Base-by-base conservation (phyloP, 2,888 invertebrate species). In the Coelinius sp. region DNA sequence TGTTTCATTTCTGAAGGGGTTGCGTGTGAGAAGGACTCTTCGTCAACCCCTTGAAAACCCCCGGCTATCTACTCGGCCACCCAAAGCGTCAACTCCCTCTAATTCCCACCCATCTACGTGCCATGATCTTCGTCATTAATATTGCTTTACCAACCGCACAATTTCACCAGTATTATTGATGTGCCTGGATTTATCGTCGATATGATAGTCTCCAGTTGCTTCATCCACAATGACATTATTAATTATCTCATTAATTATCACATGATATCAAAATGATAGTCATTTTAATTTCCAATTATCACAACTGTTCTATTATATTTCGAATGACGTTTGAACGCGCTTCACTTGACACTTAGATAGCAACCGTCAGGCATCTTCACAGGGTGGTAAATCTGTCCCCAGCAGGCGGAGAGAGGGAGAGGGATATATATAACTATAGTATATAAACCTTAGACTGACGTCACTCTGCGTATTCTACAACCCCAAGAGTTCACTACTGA, bases 111-210 rank as follows among this genome's bases (percentile, higher is more conserved):
- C 59, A 25, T 59, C 59, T 31, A 59, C 59, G 46, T 49, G 78
- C 77, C 80, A 84, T 59, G 84, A 85, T 85, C 84, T 84, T 73
- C 75, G 81, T 84, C 85, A 85, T 85, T 85, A 85, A 85, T 85
- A 85, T 83, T 81, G 83, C 84, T 85, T 59, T 85, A 85, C 73
- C 69, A 63, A 68, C 70, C 62, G 20, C 20, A 64, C 68, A 62
- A 70, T 53, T 62, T 68, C 46, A 27, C 24, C 62, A 49, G 35
- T 17, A 68, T 71, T 67, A 71, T 71, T 71, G 62, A 71, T 71
- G 67, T 25, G 46, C 27, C 17, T 59, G 56, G 67, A 71, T 38
- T 68, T n/a, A 38, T 35, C 53, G 38, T 67, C 49, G 31, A 52
- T 27, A 66, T 53, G 38, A 38, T n/a, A 35, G 20, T 20, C 14